A percentile compares a stretch with the other conserved stretches of the same genome.
phyloP scores from a whole-genome alignment of 2,888 invertebrate genomes.

The Cheiracanthium punctorium region DNA sequence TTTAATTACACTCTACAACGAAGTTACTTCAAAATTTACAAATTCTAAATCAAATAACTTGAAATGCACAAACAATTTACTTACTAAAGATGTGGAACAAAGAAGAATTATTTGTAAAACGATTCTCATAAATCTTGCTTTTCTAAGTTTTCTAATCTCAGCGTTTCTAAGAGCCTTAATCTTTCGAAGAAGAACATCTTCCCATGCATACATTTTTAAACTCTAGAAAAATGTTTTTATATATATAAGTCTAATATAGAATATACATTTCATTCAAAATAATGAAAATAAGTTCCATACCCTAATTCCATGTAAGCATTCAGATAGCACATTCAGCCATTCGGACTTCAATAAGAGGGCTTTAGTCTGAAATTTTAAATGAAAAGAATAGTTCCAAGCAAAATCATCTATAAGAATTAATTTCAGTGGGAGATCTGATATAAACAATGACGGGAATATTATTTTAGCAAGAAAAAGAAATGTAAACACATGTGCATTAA shows the following conservation, averaged over 20 bases:
- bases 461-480: too few species aligned
- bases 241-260: not conserved
- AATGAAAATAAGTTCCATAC: constrained; percentile 20
- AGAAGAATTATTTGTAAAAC: constrained; percentile 34
- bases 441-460: too few species aligned
- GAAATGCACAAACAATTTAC: too few species aligned
- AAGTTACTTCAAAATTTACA: too few species aligned
- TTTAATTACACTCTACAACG: too few species aligned
- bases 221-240: constrained; percentile 9
- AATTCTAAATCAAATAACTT: too few species aligned
- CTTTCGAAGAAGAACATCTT: constrained; percentile 30
- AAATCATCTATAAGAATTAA: too few species aligned
- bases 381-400: too few species aligned
- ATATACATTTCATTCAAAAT: not conserved
- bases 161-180: constrained; percentile 19
- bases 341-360: constrained; percentile 11
- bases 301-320: constrained; percentile 50
- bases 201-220: constrained; percentile 59
- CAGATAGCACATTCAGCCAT: constrained; percentile 23
- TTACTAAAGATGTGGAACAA: constrained; percentile 44
- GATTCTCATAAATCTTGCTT: constrained; percentile 32
- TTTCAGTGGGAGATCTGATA: too few species aligned
- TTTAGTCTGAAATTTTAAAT: constrained; percentile 33
- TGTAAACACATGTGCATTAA: too few species aligned
- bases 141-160: constrained; percentile 40